These are phyloP conservation scores for Poeciliopsis occidentalis DNA, from an alignment of 2,113 vertebrate genomes.

Conservation along the genomic window DNA sequence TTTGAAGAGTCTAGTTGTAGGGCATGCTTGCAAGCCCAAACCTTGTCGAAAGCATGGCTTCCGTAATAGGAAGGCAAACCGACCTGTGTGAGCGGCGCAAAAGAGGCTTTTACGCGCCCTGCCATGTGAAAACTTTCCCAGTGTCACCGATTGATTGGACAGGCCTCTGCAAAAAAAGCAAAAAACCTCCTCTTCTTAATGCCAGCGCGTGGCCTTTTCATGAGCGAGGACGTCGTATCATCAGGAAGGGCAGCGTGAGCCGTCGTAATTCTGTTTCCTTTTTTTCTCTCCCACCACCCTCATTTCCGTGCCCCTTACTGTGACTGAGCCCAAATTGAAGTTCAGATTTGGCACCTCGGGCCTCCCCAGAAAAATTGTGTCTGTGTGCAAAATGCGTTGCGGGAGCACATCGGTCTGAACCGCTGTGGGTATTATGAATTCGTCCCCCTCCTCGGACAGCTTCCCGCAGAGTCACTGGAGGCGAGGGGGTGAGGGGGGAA, in stretches of 20 bases:
- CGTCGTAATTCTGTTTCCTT: slow-evolving; percentile 24
- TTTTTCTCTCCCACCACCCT: background rate
- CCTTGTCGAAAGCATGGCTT: slow-evolving; percentile 19
- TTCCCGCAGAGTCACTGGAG: slow-evolving; percentile 48
- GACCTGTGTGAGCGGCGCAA: slow-evolving; percentile 35
- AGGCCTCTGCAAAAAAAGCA: slow-evolving; percentile 22
- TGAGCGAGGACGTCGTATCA: slow-evolving; percentile 24
- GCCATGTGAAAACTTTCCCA: slow-evolving; percentile 24
- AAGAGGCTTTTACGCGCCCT: slow-evolving; percentile 42
- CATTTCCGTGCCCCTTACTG: slow-evolving; percentile 29
- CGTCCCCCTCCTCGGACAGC: slow-evolving; percentile 45
- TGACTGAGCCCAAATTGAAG: slow-evolving; percentile 58
- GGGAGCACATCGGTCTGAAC: slow-evolving; percentile 60
- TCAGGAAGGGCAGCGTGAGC: background rate
- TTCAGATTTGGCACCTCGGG: slow-evolving; percentile 51
- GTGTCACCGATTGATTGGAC: slow-evolving; percentile 54
- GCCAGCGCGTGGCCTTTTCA: slow-evolving; percentile 38
- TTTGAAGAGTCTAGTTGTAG: background rate
- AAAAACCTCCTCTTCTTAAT: slow-evolving; percentile 20
- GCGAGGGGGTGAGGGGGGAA: slow-evolving; percentile 11
- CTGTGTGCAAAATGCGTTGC: slow-evolving; percentile 49
- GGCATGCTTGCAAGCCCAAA: slow-evolving; percentile 11
- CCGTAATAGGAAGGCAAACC: slow-evolving; percentile 38
- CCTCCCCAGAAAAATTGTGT: slow-evolving; percentile 39
- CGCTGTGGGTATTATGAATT: slow-evolving; percentile 60